Percentiles rank a stretch among this genome's conserved stretches.
Evolutionary conservation across 2,888 invertebrate genomes (phyloP).

Genomic region (Nemurella pictetii): DNA sequence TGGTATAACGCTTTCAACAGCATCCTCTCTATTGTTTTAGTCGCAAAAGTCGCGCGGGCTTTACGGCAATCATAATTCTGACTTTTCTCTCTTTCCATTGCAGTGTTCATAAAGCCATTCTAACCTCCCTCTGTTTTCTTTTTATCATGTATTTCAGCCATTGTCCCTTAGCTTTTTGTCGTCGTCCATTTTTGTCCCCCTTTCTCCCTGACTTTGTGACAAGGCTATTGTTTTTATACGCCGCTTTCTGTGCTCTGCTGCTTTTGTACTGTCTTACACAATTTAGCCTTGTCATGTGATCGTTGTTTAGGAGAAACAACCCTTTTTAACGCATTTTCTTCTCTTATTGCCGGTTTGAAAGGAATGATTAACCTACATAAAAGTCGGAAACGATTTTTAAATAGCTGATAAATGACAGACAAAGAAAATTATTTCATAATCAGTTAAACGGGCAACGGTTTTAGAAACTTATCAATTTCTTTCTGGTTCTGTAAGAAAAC

Average conservation of each 20-base stretch:
- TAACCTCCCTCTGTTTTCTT: not conserved
- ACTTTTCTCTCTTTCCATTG: not conserved
- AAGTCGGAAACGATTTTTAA: not conserved
- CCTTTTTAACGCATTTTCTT: not conserved
- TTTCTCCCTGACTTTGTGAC: conserved; percentile 11
- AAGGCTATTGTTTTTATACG: conserved; percentile 3
- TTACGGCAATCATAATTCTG: not conserved
- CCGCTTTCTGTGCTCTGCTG: not conserved
- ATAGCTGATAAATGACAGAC: not conserved
- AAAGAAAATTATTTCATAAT: not conserved
- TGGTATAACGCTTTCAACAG: not conserved
- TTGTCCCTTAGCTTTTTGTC: conserved; percentile 8
- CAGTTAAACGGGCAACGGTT: too few species aligned
- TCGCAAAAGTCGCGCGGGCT: not conserved
- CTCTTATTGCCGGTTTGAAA: not conserved
- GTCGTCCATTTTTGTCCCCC: conserved; percentile 7
- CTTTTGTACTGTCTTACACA: not conserved
- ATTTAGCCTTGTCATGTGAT: not conserved
- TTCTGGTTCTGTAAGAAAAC: not conserved
- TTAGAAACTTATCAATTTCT: not conserved
- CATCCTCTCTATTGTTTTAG: not conserved
- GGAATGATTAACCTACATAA: not conserved
- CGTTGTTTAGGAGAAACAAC: not conserved
- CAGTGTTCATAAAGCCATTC: not conserved
- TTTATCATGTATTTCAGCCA: not conserved